A percentile compares a stretch with the other conserved stretches of the same genome.
These are phyloP conservation scores for Serrognathus titanus DNA, from an alignment of 2,888 invertebrate genomes.

Conservation along the genomic window DNA sequence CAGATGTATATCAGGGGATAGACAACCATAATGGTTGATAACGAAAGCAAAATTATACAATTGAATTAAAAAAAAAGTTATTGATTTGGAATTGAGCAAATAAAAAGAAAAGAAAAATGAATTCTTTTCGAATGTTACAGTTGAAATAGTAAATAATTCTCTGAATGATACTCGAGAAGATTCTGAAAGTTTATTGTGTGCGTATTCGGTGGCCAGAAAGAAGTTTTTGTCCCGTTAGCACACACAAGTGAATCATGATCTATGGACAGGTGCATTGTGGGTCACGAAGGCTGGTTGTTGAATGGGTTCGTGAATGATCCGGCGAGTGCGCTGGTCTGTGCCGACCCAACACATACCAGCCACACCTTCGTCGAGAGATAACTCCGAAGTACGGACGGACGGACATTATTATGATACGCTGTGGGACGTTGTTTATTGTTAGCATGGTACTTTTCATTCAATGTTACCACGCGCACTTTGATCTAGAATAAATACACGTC, in stretches of 20 bases:
- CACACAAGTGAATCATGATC: constrained; percentile 7
- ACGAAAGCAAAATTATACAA: no score
- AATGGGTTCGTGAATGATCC: constrained; percentile 19
- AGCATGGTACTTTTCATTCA: constrained; percentile 15
- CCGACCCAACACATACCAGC: constrained; percentile 14
- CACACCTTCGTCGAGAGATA: constrained; percentile 9
- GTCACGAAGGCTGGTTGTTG: constrained; percentile 12
- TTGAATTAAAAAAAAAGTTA: no score
- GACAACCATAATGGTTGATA: no score
- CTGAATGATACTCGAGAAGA: no score
- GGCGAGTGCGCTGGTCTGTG: constrained; percentile 12
- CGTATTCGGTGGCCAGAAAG: constrained; percentile 5
- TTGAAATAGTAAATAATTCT: no score
- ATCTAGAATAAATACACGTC: not conserved
- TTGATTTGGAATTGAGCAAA: no score
- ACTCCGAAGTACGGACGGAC: constrained; percentile 12
- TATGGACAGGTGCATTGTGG: constrained; percentile 17
- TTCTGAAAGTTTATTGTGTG: not conserved
- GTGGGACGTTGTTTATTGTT: constrained; percentile 15
- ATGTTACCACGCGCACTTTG: not conserved
- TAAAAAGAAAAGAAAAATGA: no score
- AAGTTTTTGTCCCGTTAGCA: constrained; percentile 13
- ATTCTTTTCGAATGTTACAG: no score
- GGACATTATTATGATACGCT: constrained; percentile 6
- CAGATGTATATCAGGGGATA: no score